Evolutionary conservation across 1,140 invertebrate species (phyloP).

Genomic region (Magallana angulata): DNA sequence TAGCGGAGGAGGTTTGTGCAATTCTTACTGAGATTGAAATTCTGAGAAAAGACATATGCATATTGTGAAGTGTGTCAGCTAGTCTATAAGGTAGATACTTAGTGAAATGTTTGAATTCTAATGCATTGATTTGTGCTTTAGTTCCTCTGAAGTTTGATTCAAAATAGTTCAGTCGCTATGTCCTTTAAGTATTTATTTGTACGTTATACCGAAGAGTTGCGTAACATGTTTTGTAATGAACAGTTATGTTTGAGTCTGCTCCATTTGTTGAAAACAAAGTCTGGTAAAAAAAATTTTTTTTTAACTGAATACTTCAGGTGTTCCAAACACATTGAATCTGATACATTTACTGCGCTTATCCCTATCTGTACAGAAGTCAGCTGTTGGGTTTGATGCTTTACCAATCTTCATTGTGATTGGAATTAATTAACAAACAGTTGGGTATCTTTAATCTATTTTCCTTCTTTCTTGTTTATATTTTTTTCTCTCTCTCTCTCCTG

Average conservation of each 20-base stretch:
- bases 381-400: not conserved
- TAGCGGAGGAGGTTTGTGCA: too few relatives aligned
- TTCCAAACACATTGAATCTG: not conserved
- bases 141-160: too few relatives aligned
- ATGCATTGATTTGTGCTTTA: too few relatives aligned
- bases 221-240: not conserved
- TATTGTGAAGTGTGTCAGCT: too few relatives aligned
- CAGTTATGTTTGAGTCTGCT: not conserved
- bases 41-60: too few relatives aligned
- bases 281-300: not conserved
- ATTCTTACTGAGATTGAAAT: too few relatives aligned
- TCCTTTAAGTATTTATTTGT: slow-evolving; percentile 12
- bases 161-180: slow-evolving; percentile 1
- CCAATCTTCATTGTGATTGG: slow-evolving; percentile 4
- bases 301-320: slow-evolving; percentile 18
- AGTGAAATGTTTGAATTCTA: too few relatives aligned
- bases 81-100: too few relatives aligned
- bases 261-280: slow-evolving; percentile 27
- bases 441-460: slow-evolving; percentile 23
- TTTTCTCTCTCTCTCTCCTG: too few relatives aligned
- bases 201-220: not conserved
- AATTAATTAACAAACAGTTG: not conserved
- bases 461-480: not conserved
- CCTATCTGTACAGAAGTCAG: not conserved
- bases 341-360: not conserved